These are phyloP conservation scores for Drosophila varians DNA, from an alignment of 1,140 invertebrate species.

Conservation along the genomic window DNA sequence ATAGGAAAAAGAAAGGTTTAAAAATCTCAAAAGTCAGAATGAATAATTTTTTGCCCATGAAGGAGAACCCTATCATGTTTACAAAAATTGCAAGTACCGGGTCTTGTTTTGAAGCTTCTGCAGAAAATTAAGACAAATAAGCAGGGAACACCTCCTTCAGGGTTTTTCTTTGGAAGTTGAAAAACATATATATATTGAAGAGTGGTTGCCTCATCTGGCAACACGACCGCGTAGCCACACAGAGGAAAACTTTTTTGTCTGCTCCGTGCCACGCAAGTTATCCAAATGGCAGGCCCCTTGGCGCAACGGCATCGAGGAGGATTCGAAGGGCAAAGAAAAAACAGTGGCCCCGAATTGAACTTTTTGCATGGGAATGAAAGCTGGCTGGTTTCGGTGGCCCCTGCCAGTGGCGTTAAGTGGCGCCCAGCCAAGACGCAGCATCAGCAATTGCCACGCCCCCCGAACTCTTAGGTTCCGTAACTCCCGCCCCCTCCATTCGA, in stretches of 20 bases:
- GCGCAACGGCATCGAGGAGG: conserved; percentile 12
- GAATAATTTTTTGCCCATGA: no score
- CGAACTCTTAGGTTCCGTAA: not conserved
- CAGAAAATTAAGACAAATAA: conserved; percentile 29
- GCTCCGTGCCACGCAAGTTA: conserved; percentile 44
- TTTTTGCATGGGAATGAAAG: conserved; percentile 43
- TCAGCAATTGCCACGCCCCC: conserved; percentile 39
- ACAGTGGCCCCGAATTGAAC: conserved; percentile 52
- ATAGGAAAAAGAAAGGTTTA: not conserved
- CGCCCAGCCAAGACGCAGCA: conserved; percentile 64
- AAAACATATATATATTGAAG: not conserved
- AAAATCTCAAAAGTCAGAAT: not conserved
- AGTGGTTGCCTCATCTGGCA: conserved; percentile 55
- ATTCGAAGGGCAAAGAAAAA: conserved; percentile 16
- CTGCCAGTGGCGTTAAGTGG: conserved; percentile 64
- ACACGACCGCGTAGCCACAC: conserved; percentile 32
- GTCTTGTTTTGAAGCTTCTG: conserved; percentile 20
- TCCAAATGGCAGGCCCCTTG: conserved; percentile 21
- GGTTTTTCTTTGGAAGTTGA: conserved; percentile 8
- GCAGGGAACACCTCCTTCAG: conserved; percentile 8
- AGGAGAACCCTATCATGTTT: not conserved
- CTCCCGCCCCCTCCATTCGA: not conserved
- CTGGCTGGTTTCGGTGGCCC: conserved; percentile 14
- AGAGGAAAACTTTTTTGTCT: conserved; percentile 45
- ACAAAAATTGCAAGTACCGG: conserved; percentile 5